Conservation (phyloP, 2,888 invertebrate species). For the Hypena proboscidalis region DNA sequence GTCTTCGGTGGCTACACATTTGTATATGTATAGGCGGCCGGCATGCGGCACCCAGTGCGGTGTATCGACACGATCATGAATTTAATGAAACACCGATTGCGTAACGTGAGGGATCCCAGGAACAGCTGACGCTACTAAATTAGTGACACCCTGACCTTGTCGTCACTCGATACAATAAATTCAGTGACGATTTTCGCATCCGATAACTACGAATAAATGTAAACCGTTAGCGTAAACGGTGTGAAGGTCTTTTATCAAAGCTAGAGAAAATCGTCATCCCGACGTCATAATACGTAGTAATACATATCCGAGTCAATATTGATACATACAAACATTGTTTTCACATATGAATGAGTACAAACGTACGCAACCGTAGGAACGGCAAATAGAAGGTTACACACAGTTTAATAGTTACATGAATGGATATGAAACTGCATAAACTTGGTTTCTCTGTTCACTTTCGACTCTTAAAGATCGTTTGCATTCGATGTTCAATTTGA, state of each 20-base stretch:
- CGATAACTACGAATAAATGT: conserved; percentile 48
- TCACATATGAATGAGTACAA: conserved; percentile 41
- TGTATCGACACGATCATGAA: conserved; percentile 39
- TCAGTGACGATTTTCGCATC: conserved; percentile 56
- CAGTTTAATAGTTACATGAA: conserved; percentile 19
- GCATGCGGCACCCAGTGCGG: conserved; percentile 24
- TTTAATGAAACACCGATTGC: conserved; percentile 44
- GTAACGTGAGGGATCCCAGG: conserved; percentile 43
- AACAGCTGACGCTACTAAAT: conserved; percentile 59
- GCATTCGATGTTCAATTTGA: conserved; percentile 7
- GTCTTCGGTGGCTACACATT: conserved; percentile 48
- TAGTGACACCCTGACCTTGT: conserved; percentile 60
- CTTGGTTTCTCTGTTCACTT: background rate
- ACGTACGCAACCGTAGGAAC: conserved; percentile 21
- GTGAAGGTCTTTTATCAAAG: conserved; percentile 52
- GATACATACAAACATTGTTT: conserved; percentile 51
- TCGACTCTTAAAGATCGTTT: conserved; percentile 6
- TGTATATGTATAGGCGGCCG: conserved; percentile 35
- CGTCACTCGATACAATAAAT: conserved; percentile 43
- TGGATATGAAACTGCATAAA: conserved; percentile 10
- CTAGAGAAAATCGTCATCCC: conserved; percentile 42
- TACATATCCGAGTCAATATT: conserved; percentile 49
- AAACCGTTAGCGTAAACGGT: conserved; percentile 47
- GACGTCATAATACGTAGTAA: conserved; percentile 51
- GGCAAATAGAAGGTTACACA: conserved; percentile 24